These are phyloP conservation scores for Rhadinocentrus ornatus DNA, from an alignment of 2,797 vertebrate species.

Conservation along the genomic window DNA sequence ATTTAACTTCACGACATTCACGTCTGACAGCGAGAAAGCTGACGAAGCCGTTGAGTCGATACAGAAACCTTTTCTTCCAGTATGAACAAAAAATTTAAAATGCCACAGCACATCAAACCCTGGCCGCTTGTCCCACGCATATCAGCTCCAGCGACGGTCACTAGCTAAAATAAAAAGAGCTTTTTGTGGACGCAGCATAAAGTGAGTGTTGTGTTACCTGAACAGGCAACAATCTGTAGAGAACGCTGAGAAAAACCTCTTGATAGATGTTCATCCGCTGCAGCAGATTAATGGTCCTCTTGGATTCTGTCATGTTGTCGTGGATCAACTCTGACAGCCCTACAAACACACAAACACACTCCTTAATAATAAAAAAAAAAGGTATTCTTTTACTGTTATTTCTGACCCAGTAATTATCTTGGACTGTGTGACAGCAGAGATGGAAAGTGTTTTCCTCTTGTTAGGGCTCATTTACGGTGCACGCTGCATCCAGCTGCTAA, in stretches of 20 bases:
- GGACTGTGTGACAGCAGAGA: constrained; percentile 28
- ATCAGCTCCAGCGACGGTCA: too few relatives aligned
- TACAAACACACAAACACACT: constrained; percentile 62
- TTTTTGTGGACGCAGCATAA: not conserved
- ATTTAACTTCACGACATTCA: constrained; percentile 42
- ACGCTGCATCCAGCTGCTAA: constrained; percentile 1
- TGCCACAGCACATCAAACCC: constrained; percentile 36
- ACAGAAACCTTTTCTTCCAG: constrained; percentile 51
- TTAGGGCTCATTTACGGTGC: not conserved
- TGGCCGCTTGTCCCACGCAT: too few relatives aligned
- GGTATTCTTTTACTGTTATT: constrained; percentile 3
- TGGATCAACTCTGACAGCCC: constrained; percentile 92
- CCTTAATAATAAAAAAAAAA: constrained; percentile 31
- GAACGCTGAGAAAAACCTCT: constrained; percentile 92
- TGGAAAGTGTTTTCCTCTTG: constrained; percentile 5
- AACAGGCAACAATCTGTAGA: constrained; percentile 91
- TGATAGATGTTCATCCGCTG: constrained; percentile 99
- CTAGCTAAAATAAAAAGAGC: not conserved
- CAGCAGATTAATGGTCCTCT: constrained; percentile 96
- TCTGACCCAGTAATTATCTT: constrained; percentile 16
- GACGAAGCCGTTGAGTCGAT: constrained; percentile 46
- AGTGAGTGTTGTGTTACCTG: constrained; percentile 82
- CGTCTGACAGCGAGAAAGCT: constrained; percentile 26
- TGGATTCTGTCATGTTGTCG: constrained; percentile 97
- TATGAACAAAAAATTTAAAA: constrained; percentile 49